Conservation (phyloP, 2,888 invertebrate species). For the Metallyticus violacea region DNA sequence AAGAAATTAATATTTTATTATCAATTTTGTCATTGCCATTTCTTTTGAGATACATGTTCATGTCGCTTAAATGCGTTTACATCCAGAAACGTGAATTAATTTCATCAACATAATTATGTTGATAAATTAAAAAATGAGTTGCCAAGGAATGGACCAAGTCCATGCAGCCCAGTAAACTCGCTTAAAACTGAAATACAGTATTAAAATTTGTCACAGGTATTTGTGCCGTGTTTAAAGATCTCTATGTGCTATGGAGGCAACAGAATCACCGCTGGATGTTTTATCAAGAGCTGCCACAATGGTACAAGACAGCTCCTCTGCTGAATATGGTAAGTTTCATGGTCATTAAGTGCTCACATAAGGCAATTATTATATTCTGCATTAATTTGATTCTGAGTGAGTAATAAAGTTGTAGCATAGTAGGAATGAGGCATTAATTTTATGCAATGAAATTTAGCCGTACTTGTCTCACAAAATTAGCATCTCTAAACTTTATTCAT, state of each 20-base stretch:
- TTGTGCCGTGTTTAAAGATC: not conserved
- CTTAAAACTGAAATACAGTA: slow-evolving; percentile 73
- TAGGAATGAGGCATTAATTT: not conserved
- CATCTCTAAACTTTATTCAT: not conserved
- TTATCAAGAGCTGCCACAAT: slow-evolving; percentile 85
- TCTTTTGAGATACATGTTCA: not conserved
- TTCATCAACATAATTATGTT: not conserved
- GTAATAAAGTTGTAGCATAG: not conserved
- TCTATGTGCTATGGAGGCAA: slow-evolving; percentile 57
- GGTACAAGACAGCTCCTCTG: slow-evolving; percentile 69
- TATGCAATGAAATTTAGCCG: not conserved
- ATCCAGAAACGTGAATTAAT: not conserved
- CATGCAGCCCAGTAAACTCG: too few relatives aligned
- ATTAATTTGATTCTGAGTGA: not conserved
- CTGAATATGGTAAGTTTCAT: slow-evolving; percentile 50
- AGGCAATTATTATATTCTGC: not conserved
- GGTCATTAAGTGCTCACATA: not conserved
- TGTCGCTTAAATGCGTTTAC: not conserved
- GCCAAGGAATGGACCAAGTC: too few relatives aligned
- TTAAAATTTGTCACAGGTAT: slow-evolving; percentile 26
- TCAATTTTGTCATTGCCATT: not conserved
- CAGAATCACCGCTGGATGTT: slow-evolving; percentile 83
- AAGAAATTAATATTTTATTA: not conserved
- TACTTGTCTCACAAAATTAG: too few relatives aligned
- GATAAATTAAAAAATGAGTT: not conserved